Percentiles rank a stretch among this genome's conserved stretches.
Conservation (phyloP, 1,140 invertebrate genomes). For the Planococcus citri region DNA sequence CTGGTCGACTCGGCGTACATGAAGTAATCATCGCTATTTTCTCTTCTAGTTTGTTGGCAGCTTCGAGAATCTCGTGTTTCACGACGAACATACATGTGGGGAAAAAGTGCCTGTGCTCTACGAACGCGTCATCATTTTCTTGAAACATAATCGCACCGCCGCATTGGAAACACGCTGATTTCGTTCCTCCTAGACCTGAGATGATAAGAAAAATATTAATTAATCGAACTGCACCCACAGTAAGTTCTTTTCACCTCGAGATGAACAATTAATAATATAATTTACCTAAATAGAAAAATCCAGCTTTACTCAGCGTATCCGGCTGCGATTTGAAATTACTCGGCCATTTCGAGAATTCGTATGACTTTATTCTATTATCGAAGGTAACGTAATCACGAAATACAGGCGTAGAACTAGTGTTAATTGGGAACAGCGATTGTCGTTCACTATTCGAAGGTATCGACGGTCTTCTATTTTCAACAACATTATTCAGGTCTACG, state of each 20-base stretch:
- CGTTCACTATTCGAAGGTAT: too few relatives aligned
- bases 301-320: not conserved
- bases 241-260: too few relatives aligned
- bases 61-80: not conserved
- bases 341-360: not conserved
- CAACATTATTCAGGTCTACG: too few relatives aligned
- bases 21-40: not conserved
- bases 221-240: too few relatives aligned
- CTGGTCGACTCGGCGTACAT: not conserved
- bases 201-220: conserved; percentile 23
- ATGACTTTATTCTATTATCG: not conserved
- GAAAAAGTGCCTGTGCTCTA: conserved; percentile 77
- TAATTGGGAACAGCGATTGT: not conserved
- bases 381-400: not conserved
- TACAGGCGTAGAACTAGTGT: not conserved
- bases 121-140: conserved; percentile 69
- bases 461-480: too few relatives aligned
- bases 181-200: conserved; percentile 53
- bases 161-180: conserved; percentile 75
- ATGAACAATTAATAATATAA: too few relatives aligned
- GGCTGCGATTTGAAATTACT: not conserved
- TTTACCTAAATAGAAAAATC: not conserved
- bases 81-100: conserved; percentile 56
- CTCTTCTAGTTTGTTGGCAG: not conserved
- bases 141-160: conserved; percentile 79